Evolutionary conservation across 2,888 invertebrate species (phyloP).

Genomic region (Ceriagrion tenellum): DNA sequence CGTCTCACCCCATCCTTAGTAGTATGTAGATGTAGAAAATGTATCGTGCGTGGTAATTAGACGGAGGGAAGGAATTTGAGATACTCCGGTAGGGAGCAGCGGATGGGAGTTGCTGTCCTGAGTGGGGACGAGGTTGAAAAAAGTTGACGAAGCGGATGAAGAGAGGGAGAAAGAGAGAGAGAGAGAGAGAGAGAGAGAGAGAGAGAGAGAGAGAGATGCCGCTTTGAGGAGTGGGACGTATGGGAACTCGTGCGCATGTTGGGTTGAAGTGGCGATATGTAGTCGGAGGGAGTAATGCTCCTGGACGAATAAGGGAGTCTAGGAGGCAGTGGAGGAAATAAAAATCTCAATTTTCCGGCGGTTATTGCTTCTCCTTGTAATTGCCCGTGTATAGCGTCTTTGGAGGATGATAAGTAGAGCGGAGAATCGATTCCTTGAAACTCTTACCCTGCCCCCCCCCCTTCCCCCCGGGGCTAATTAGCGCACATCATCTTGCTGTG

Average conservation of each 20-base stretch:
- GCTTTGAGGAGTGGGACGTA: background rate
- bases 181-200: background rate
- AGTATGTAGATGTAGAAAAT: background rate
- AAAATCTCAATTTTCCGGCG: slow-evolving; percentile 8
- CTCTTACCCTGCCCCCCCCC: too few species aligned
- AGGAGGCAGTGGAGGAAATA: background rate
- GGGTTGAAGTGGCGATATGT: background rate
- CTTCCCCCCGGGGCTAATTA: slow-evolving; percentile 8
- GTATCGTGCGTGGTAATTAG: background rate
- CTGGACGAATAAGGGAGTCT: background rate
- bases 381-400: too few species aligned
- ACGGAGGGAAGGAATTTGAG: background rate
- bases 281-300: background rate
- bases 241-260: background rate
- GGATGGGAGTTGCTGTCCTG: background rate
- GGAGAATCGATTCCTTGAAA: background rate
- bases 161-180: background rate
- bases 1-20: background rate
- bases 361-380: background rate
- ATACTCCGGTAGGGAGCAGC: background rate
- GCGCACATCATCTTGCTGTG: background rate
- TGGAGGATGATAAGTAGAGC: slow-evolving; percentile 49
- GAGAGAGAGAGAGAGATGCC: background rate
- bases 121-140: background rate
- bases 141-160: background rate